These are phyloP conservation scores for Ochropleura leucogaster DNA, from an alignment of 2,888 invertebrate genomes.

Conservation along the genomic window DNA sequence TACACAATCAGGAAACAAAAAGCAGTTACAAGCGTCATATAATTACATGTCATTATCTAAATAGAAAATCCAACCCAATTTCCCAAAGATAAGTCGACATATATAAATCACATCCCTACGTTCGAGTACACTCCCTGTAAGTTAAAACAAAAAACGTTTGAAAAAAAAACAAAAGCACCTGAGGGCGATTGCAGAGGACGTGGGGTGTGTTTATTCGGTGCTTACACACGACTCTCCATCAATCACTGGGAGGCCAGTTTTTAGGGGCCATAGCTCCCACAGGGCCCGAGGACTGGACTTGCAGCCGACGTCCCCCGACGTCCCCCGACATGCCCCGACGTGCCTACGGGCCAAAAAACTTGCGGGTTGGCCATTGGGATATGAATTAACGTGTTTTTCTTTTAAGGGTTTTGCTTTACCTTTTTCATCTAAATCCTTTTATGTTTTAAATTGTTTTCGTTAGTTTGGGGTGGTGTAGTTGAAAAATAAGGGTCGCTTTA, in stretches of 20 bases:
- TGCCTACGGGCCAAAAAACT: slow-evolving; percentile 72
- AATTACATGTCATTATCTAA: neutral
- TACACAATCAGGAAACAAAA: neutral
- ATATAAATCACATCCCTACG: slow-evolving; percentile 52
- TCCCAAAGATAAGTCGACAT: slow-evolving; percentile 30
- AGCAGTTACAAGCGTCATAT: neutral
- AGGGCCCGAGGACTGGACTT: slow-evolving; percentile 71
- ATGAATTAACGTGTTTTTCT: slow-evolving; percentile 73
- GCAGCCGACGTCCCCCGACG: slow-evolving; percentile 77
- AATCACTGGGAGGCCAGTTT: slow-evolving; percentile 85
- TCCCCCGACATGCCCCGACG: slow-evolving; percentile 75
- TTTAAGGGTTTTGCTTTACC: slow-evolving; percentile 41
- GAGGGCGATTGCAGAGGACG: slow-evolving; percentile 80
- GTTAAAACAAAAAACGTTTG: slow-evolving; percentile 53
- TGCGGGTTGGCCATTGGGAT: slow-evolving; percentile 70
- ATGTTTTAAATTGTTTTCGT: slow-evolving; percentile 14
- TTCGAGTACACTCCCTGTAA: slow-evolving; percentile 12
- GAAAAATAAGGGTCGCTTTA: neutral
- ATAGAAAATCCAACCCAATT: slow-evolving; percentile 12
- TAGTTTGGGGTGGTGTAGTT: neutral
- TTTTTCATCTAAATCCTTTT: slow-evolving; percentile 20
- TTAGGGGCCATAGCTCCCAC: slow-evolving; percentile 82
- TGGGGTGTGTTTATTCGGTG: slow-evolving; percentile 84
- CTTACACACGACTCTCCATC: slow-evolving; percentile 83
- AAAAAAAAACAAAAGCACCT: slow-evolving; percentile 80